phyloP scores from a whole-genome alignment of 1,140 invertebrate species.

The Idris sp. region DNA sequence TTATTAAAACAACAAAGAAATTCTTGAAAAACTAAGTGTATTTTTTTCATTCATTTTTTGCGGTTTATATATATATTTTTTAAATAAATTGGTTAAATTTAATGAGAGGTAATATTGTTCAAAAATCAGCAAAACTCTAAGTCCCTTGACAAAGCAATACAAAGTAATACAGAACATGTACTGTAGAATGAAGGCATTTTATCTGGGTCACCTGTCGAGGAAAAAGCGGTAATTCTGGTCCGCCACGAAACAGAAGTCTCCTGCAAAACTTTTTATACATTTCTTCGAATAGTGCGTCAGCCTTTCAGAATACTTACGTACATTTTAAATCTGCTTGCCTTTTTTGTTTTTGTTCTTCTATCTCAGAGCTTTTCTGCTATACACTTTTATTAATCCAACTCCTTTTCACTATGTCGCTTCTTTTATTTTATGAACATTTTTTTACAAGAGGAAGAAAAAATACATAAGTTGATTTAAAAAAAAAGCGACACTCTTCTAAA shows the following conservation, averaged over 20 bases:
- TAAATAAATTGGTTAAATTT: slow-evolving; percentile 55
- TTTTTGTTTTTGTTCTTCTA: neutral
- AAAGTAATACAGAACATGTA: slow-evolving; percentile 49
- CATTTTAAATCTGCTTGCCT: slow-evolving; percentile 11
- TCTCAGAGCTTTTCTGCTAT: slow-evolving; percentile 1
- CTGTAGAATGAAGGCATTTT: slow-evolving; percentile 51
- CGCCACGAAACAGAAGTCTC: slow-evolving; percentile 33
- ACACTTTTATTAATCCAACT: too few relatives aligned
- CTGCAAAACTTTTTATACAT: slow-evolving; percentile 32
- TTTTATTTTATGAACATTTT: too few relatives aligned
- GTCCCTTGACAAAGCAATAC: slow-evolving; percentile 47
- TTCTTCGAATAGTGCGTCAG: slow-evolving; percentile 35
- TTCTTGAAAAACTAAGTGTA: slow-evolving; percentile 30
- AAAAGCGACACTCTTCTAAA: too few relatives aligned
- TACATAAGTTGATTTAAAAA: too few relatives aligned
- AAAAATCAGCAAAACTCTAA: slow-evolving; percentile 53
- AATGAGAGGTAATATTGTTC: slow-evolving; percentile 44
- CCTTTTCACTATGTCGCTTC: too few relatives aligned
- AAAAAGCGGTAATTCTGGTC: slow-evolving; percentile 43
- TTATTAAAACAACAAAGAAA: slow-evolving; percentile 1
- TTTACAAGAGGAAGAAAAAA: too few relatives aligned
- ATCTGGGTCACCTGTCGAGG: slow-evolving; percentile 44
- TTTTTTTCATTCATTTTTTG: slow-evolving; percentile 45
- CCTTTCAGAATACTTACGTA: slow-evolving; percentile 20
- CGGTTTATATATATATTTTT: slow-evolving; percentile 35